phyloP scores from a whole-genome alignment of 2,888 invertebrate species.

The Brenthis hecate region DNA sequence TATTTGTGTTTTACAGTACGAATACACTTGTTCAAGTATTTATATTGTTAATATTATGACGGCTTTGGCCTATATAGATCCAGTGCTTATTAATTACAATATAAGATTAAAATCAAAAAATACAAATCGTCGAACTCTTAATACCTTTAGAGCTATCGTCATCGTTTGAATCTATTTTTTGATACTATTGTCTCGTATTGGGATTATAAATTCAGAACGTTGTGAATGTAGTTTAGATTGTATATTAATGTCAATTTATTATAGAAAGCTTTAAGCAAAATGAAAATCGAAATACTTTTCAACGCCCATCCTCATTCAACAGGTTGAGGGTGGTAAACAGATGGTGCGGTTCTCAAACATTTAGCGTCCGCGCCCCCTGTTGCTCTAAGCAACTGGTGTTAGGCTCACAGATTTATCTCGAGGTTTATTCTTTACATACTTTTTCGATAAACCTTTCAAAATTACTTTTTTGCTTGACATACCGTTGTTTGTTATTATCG shows the following conservation, averaged over 20 bases:
- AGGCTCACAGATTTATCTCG: neutral
- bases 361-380: neutral
- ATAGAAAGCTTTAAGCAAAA: too few species aligned
- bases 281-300: too few species aligned
- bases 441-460: neutral
- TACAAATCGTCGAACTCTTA: too few species aligned
- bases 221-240: too few species aligned
- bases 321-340: neutral
- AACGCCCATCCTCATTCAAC: neutral
- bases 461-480: neutral
- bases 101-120: too few species aligned
- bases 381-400: neutral
- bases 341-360: too few species aligned
- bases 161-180: too few species aligned
- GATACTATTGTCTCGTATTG: too few species aligned
- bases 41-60: slow-evolving; percentile 3
- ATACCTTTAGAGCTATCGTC: too few species aligned
- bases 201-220: too few species aligned
- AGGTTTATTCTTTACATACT: neutral
- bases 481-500: neutral
- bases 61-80: neutral
- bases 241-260: too few species aligned
- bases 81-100: too few species aligned
- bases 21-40: slow-evolving; percentile 2
- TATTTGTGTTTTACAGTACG: neutral